Base-by-base conservation (phyloP, 1,140 invertebrate genomes). In the Drosophila orena region DNA sequence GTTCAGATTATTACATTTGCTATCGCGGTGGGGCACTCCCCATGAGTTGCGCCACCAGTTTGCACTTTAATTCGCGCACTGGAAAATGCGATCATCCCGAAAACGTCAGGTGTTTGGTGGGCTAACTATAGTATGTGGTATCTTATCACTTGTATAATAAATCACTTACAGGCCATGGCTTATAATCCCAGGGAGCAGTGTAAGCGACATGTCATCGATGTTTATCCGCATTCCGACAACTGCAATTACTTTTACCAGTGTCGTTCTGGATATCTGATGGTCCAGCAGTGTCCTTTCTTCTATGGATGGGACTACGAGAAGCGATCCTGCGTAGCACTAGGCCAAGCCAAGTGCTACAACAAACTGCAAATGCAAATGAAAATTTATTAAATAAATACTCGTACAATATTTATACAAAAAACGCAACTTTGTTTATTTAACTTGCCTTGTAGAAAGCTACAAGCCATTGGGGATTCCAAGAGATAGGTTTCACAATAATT, bases 181-280 rank as follows among this genome's bases (percentile, higher is more conserved):
- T 55, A 38, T 4, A 85, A 57, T 57, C 76, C 68, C 2, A 57
- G 79, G 14, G 89, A 90, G 44, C 91, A 89, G 43, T 92, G 91
- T 57, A 78, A 83, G 17, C n/a, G 37, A 0, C 57, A 91, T 35
- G 81, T 71, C 6, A 64, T 83, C 0, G 86, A 91, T 56, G 58
- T 80, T 3, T 92, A 79, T 77, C 91, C 91, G 1, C 91, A 92
- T 76, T 44, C 78, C 14, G 75, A 66, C 14, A 91, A 92, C 37
- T 92, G 91, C 46, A 92, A 92, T 40, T 92, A 91, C 44, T 92
- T 81, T 20, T 91, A 91, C 38, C 66, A 72, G 15, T 92, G 91
- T 49, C 73, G 59, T 10, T 69, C 75, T 14, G 91, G 91, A 0
- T 91, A 50, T 35, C 24, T 92, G 24, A 61, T 85, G 64, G 68